Evolutionary conservation across 64 coral and sea anemone genomes (phyloP).

Genomic region (Stichodactyla mertensii): DNA sequence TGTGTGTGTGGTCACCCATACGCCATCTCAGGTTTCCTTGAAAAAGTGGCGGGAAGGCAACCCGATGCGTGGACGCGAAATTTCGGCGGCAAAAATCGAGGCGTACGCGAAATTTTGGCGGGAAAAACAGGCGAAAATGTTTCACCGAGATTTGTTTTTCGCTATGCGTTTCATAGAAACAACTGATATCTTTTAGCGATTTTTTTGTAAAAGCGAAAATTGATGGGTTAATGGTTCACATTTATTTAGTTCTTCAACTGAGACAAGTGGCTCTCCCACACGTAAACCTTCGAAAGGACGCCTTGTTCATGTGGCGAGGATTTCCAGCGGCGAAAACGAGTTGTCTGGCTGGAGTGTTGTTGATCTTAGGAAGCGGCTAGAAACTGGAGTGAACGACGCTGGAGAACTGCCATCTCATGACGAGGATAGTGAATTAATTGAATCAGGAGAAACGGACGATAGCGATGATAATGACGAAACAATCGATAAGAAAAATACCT

Average conservation of each 20-base stretch:
- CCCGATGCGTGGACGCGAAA: too few relatives aligned
- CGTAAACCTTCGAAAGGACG: slow-evolving; percentile 7
- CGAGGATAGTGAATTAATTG: background rate
- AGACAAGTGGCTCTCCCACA: background rate
- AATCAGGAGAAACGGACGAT: background rate
- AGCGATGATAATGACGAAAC: slow-evolving; percentile 19
- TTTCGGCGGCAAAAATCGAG: too few relatives aligned
- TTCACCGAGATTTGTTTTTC: background rate
- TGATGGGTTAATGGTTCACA: background rate
- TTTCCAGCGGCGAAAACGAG: slow-evolving; percentile 10
- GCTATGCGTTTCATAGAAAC: background rate
- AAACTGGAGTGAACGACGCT: background rate
- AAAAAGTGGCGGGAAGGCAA: too few relatives aligned
- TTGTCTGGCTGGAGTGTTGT: slow-evolving; percentile 44
- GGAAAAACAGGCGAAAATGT: too few relatives aligned
- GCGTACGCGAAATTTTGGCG: too few relatives aligned
- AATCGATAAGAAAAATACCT: background rate
- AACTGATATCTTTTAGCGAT: background rate
- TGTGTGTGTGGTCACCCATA: too few relatives aligned
- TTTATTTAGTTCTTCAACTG: background rate
- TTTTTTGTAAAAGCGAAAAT: background rate
- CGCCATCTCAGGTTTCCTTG: too few relatives aligned
- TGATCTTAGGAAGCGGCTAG: slow-evolving; percentile 19
- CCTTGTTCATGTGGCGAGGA: slow-evolving; percentile 26
- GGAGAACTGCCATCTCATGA: background rate